Evolutionary conservation across 2,888 invertebrate genomes (phyloP).

Genomic region (Napeogenes sylphis): DNA sequence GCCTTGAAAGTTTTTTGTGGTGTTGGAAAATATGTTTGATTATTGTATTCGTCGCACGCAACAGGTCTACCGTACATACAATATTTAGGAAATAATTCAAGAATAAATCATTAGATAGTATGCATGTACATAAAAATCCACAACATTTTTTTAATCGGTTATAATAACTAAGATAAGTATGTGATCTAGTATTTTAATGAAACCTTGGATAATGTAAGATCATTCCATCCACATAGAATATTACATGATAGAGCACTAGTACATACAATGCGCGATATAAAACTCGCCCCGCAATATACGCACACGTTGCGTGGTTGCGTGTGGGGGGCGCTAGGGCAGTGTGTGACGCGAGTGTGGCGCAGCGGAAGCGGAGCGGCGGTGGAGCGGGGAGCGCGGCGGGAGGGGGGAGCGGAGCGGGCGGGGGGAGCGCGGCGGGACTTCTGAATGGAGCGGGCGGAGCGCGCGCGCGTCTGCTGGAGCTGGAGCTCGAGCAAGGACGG

Average conservation of each 20-base stretch:
- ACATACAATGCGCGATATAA: slow-evolving; percentile 4
- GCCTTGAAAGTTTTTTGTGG: background rate
- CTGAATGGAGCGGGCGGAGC: slow-evolving; percentile 43
- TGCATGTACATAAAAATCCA: no score
- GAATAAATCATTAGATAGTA: no score
- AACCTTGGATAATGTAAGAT: no score
- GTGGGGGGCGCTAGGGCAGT: slow-evolving; percentile 26
- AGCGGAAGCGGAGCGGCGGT: slow-evolving; percentile 35
- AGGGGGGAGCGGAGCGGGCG: slow-evolving; percentile 22
- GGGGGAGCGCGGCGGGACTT: slow-evolving; percentile 27
- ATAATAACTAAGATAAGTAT: no score
- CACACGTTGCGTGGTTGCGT: slow-evolving; percentile 12
- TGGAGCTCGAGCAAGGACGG: slow-evolving; percentile 72
- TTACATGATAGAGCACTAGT: background rate
- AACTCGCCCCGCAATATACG: slow-evolving; percentile 4
- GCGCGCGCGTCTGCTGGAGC: slow-evolving; percentile 70
- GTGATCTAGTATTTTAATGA: no score
- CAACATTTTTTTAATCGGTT: no score
- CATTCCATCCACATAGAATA: no score
- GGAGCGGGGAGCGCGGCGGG: slow-evolving; percentile 39
- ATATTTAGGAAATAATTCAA: background rate
- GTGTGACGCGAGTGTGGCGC: slow-evolving; percentile 45
- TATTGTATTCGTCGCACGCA: background rate
- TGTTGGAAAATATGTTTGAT: background rate
- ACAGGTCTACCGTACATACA: background rate